These are phyloP conservation scores for Tichodroma muraria DNA, from an alignment of 2,113 vertebrate genomes.

Conservation along the genomic window DNA sequence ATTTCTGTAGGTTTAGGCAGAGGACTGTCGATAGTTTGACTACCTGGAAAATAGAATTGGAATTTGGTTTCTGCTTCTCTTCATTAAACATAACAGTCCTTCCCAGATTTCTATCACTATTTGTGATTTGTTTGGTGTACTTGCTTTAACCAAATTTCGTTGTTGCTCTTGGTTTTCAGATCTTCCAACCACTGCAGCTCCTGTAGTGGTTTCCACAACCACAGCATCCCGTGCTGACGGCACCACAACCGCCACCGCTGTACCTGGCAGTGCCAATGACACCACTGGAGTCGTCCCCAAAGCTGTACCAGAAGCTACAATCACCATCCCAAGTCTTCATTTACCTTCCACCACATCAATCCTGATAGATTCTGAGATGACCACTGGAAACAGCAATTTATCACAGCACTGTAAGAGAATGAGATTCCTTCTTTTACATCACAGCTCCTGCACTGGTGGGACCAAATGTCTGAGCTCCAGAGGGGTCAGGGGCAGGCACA, in stretches of 20 bases:
- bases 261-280: conserved; percentile 16
- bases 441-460: background rate
- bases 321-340: background rate
- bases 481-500: background rate
- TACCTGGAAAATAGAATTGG: background rate
- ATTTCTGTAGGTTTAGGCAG: background rate
- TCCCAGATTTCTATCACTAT: background rate
- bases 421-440: background rate
- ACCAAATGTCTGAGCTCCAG: background rate
- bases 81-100: background rate
- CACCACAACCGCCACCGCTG: background rate
- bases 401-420: conserved; percentile 87
- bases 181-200: conserved; percentile 64
- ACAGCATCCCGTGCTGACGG: background rate
- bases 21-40: background rate
- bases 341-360: conserved; percentile 47
- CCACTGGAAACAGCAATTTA: conserved; percentile 84
- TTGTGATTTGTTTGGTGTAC: background rate
- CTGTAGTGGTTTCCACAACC: background rate
- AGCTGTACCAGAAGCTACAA: background rate
- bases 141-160: background rate
- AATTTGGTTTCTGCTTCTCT: background rate
- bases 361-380: conserved; percentile 63
- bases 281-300: background rate
- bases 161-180: conserved; percentile 45